Percentiles rank a stretch among this genome's conserved stretches.
Conservation (phyloP, 2,888 invertebrate genomes). For the Molanna angustata region DNA sequence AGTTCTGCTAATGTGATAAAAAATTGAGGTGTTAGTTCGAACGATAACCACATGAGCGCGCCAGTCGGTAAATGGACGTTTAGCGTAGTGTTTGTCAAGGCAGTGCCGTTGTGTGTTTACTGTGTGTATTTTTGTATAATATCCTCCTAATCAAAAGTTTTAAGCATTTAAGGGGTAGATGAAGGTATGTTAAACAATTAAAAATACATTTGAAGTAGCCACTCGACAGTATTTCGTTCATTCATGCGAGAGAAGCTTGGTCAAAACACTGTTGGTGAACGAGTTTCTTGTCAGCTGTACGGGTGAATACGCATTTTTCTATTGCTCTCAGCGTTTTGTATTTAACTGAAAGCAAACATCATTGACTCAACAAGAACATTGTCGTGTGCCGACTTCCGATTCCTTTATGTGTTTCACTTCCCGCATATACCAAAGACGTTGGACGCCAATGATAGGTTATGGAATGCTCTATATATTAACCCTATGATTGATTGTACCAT, state of each 20-base stretch:
- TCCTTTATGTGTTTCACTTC: slow-evolving; percentile 1
- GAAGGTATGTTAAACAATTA: slow-evolving; percentile 53
- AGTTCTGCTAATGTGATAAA: too few relatives aligned
- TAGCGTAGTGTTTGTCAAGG: slow-evolving; percentile 64
- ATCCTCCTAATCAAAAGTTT: slow-evolving; percentile 39
- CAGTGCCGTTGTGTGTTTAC: slow-evolving; percentile 64
- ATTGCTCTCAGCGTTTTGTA: slow-evolving; percentile 12
- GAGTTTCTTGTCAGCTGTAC: slow-evolving; percentile 54
- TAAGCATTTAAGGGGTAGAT: slow-evolving; percentile 59
- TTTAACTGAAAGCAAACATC: slow-evolving; percentile 17
- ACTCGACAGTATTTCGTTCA: slow-evolving; percentile 2
- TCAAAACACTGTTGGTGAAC: slow-evolving; percentile 23
- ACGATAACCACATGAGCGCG: slow-evolving; percentile 48
- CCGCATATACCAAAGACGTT: neutral
- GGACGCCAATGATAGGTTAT: slow-evolving; percentile 21
- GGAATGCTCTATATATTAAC: slow-evolving; percentile 23
- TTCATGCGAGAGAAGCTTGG: slow-evolving; percentile 1
- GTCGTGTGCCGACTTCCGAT: neutral
- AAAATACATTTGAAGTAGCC: slow-evolving; percentile 18
- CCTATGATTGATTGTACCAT: slow-evolving; percentile 17
- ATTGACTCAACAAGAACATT: slow-evolving; percentile 2
- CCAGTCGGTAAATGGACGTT: slow-evolving; percentile 66
- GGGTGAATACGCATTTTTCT: slow-evolving; percentile 51
- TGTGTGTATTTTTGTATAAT: slow-evolving; percentile 46
- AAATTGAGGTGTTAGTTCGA: slow-evolving; percentile 8